Evolutionary conservation across 2,888 invertebrate genomes (phyloP), one percentile per base, ranked within the genome.

Genomic region (Caenorhabditis sp.): DNA sequence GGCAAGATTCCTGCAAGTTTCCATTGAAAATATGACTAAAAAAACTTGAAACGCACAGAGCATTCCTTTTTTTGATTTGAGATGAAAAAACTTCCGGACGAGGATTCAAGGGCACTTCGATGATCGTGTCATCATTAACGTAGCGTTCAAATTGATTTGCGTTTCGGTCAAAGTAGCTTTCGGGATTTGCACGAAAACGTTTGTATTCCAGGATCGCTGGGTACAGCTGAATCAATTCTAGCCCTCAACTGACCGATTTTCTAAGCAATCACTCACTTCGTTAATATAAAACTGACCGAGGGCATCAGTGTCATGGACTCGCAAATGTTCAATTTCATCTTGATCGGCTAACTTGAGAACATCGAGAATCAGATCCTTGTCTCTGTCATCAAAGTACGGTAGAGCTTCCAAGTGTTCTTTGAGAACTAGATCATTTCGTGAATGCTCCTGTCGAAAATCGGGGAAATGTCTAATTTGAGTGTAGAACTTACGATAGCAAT

Each of bases 31-130:
- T 40, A 40, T 13, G 2, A 8, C 20, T 40, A 60, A 15, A 5
- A 24, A 44, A 13, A 9, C 26, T 8, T 5, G 13, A 11, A 4
- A 44, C 55, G 15, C 22, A 26, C 28, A 3, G n/a, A 15, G 9
- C 20, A 1, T 6, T 5, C 18, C 28, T 26, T 5, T 51, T 51
- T 13, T n/a, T 6, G 5, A 44, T 40, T 13, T 71, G 71, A n/a
- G 15, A 32, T 13, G 71, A 62, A 5, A 71, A 71, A 28, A 71
- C 22, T n/a, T 62, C 53, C 13, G 71, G 71, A 9, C 28, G 40
- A n/a, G 71, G 55, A 8, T 61, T 40, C 44, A 71, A 13, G 18
- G 71, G 71, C 8, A 44, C 18, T 6, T 60, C 50, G 9, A 71
- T 20, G 0, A 60, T 60, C 5, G 1, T 2, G 3, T 44, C 62